Evolutionary conservation across 2,113 vertebrate species (phyloP).

Genomic region (Antechinus stuartii): DNA sequence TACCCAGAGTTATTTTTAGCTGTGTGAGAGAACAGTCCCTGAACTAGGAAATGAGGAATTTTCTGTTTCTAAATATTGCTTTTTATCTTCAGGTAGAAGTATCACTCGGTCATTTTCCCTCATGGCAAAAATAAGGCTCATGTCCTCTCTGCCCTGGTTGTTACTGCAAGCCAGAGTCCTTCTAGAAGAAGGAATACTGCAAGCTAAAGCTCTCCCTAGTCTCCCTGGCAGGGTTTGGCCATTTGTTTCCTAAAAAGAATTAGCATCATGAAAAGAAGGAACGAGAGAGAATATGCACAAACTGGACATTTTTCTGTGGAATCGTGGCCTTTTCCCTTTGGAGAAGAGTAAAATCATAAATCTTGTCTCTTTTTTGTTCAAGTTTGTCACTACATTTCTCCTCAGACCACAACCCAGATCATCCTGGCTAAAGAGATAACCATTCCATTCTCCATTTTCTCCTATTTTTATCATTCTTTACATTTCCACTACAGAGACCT

Average conservation of each 20-base stretch:
- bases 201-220: not conserved
- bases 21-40: conserved; percentile 35
- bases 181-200: not conserved
- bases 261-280: not conserved
- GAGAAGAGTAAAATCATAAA: not conserved
- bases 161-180: conserved; percentile 1
- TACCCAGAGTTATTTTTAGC: conserved; percentile 35
- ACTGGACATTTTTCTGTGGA: not conserved
- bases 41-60: conserved; percentile 57
- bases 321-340: not conserved
- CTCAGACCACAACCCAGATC: not conserved
- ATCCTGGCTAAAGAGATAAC: not conserved
- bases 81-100: conserved; percentile 65
- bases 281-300: not conserved
- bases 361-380: not conserved
- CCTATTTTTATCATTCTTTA: not conserved
- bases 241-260: not conserved
- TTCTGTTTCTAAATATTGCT: conserved; percentile 66
- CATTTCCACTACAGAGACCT: not conserved
- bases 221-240: not conserved
- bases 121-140: conserved; percentile 59
- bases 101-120: conserved; percentile 64
- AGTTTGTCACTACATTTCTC: not conserved
- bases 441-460: not conserved
- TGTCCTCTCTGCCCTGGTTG: conserved; percentile 38